Evolutionary conservation across 2,888 invertebrate species (phyloP).

Genomic region (Heliconius charithonia): DNA sequence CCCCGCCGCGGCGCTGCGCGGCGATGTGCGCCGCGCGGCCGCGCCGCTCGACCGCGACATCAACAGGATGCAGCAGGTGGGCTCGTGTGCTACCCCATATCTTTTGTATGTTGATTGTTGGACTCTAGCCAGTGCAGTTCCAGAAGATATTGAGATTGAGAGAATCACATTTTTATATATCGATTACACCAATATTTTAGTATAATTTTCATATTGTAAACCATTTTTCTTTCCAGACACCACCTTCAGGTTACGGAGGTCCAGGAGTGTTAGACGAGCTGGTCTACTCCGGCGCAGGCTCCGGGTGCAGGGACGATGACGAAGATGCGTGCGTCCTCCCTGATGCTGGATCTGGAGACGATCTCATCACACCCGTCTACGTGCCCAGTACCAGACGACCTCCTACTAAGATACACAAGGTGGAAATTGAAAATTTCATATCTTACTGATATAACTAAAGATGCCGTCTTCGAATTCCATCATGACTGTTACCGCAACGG

Average conservation of each 20-base stretch:
- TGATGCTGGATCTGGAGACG: conserved; percentile 93
- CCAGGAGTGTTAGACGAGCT: conserved; percentile 91
- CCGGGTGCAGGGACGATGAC: conserved; percentile 95
- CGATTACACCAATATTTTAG: too few relatives aligned
- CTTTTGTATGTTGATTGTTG: too few relatives aligned
- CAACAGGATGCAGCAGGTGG: conserved; percentile 93
- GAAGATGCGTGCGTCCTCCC: conserved; percentile 96
- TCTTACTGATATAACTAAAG: too few relatives aligned
- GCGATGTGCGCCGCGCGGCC: conserved; percentile 91
- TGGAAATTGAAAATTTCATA: conserved; percentile 15
- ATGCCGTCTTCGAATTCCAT: too few relatives aligned
- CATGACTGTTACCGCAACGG: too few relatives aligned
- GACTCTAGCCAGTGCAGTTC: too few relatives aligned
- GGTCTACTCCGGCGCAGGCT: conserved; percentile 95
- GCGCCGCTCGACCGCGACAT: conserved; percentile 90
- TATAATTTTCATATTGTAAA: too few relatives aligned
- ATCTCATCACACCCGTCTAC: conserved; percentile 96
- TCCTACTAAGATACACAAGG: conserved; percentile 60
- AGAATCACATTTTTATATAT: too few relatives aligned
- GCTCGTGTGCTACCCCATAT: too few relatives aligned
- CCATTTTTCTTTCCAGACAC: conserved; percentile 84
- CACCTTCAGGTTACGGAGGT: conserved; percentile 89
- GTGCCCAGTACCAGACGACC: conserved; percentile 91
- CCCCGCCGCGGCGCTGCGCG: conserved; percentile 89
- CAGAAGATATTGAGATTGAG: too few relatives aligned